Percentiles rank a stretch among this genome's conserved stretches.
Evolutionary conservation across 2,888 invertebrate species (phyloP).

Genomic region (Orthonevra nobilis): DNA sequence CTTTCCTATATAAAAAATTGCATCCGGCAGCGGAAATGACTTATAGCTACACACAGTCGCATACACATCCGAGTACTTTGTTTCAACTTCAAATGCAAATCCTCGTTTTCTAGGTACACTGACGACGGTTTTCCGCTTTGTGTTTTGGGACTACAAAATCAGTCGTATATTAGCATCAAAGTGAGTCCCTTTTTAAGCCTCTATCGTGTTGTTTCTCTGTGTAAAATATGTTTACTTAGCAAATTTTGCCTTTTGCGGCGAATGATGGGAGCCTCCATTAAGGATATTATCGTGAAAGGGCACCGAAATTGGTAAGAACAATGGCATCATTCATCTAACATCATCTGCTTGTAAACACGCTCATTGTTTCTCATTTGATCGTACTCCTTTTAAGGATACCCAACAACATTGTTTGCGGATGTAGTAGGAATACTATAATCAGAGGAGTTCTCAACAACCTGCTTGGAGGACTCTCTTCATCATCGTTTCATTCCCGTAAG

Average conservation of each 20-base stretch:
- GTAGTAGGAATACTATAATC: no score
- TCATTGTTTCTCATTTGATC: constrained; percentile 7
- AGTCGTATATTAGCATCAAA: no score
- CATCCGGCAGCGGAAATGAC: neutral
- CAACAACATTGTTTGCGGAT: neutral
- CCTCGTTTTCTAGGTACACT: constrained; percentile 17
- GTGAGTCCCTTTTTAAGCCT: neutral
- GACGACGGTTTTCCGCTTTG: no score
- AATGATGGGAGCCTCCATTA: constrained; percentile 38
- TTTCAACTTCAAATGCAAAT: constrained; percentile 43
- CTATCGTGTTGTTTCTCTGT: neutral
- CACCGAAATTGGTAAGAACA: constrained; percentile 13
- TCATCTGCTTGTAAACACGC: constrained; percentile 27
- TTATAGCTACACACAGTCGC: neutral
- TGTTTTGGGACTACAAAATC: no score
- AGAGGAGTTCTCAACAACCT: no score
- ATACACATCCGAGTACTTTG: neutral
- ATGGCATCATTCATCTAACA: constrained; percentile 34
- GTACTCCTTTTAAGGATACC: neutral
- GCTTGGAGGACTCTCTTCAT: no score
- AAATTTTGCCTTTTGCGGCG: constrained; percentile 23
- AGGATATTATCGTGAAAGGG: constrained; percentile 36
- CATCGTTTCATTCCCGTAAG: no score
- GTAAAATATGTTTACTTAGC: constrained; percentile 6
- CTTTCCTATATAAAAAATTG: neutral